Evolutionary conservation across 2,888 invertebrate species (phyloP).

Genomic region (Miltochrista miniata): DNA sequence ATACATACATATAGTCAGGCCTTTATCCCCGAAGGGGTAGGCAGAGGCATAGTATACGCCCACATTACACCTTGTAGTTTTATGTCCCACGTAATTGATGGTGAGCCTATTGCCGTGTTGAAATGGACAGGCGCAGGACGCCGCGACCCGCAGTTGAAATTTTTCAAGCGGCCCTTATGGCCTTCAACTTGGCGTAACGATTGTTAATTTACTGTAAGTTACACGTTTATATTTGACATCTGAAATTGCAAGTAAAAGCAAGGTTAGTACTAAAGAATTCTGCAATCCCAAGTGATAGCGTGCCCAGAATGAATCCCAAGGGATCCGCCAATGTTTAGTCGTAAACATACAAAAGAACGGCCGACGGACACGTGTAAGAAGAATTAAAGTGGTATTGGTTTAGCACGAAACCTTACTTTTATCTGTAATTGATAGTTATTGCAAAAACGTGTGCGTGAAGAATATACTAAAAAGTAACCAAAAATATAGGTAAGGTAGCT

Average conservation of each 20-base stretch:
- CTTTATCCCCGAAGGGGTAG: too few species aligned
- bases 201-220: too few species aligned
- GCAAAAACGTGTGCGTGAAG: neutral
- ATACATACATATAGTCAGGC: too few species aligned
- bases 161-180: too few species aligned
- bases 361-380: conserved; percentile 2
- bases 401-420: conserved; percentile 1
- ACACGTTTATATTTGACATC: neutral
- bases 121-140: too few species aligned
- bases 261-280: neutral
- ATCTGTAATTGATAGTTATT: neutral
- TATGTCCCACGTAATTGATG: too few species aligned
- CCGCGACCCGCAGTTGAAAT: too few species aligned
- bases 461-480: neutral
- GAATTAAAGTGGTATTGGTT: conserved; percentile 7
- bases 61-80: too few species aligned
- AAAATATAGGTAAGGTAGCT: too few species aligned
- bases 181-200: too few species aligned
- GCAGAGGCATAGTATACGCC: too few species aligned
- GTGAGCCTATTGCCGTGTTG: too few species aligned
- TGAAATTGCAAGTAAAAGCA: neutral
- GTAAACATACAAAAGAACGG: conserved; percentile 10
- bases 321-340: conserved; percentile 1
- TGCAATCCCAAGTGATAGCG: neutral
- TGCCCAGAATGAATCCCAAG: neutral